phyloP scores from a whole-genome alignment of 1,140 invertebrate species.

The Drepana arcuata region DNA sequence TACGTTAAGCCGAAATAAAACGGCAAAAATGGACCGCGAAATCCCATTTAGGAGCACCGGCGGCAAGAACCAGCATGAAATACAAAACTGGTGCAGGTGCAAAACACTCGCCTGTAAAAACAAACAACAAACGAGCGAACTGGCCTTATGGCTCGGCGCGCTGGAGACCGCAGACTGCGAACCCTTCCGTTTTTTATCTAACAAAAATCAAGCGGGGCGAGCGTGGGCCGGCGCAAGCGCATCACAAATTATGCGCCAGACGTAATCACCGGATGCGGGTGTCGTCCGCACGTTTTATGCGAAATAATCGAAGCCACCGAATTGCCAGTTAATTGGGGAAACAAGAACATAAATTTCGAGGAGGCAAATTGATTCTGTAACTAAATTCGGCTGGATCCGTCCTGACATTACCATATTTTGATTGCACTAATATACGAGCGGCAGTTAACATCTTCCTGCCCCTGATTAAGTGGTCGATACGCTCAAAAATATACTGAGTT shows the following conservation, averaged over 20 bases:
- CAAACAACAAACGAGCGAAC: constrained; percentile 33
- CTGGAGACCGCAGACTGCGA: constrained; percentile 26
- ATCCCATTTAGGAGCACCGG: constrained; percentile 30
- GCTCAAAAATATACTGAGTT: constrained; percentile 37
- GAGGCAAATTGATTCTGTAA: constrained; percentile 53
- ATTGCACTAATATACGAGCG: constrained; percentile 51
- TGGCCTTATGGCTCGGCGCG: constrained; percentile 1
- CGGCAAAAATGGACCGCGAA: constrained; percentile 23
- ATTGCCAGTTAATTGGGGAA: constrained; percentile 64
- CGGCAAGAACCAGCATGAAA: constrained; percentile 25
- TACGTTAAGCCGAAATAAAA: constrained; percentile 15
- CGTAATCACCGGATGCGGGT: constrained; percentile 69
- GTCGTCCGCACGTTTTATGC: constrained; percentile 62
- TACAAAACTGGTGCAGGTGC: constrained; percentile 52
- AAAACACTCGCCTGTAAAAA: constrained; percentile 43
- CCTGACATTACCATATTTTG: constrained; percentile 55
- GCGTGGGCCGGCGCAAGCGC: constrained; percentile 44
- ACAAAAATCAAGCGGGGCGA: constrained; percentile 48
- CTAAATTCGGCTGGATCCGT: constrained; percentile 19
- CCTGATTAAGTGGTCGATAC: constrained; percentile 43
- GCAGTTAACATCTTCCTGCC: constrained; percentile 44
- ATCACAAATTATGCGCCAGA: constrained; percentile 59
- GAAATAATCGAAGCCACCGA: constrained; percentile 67
- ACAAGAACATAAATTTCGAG: constrained; percentile 55
- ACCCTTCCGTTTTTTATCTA: constrained; percentile 59